Evolutionary conservation across 2,113 vertebrate genomes (phyloP), one percentile per base, ranked within the genome.

Genomic region (Equus przewalskii): DNA sequence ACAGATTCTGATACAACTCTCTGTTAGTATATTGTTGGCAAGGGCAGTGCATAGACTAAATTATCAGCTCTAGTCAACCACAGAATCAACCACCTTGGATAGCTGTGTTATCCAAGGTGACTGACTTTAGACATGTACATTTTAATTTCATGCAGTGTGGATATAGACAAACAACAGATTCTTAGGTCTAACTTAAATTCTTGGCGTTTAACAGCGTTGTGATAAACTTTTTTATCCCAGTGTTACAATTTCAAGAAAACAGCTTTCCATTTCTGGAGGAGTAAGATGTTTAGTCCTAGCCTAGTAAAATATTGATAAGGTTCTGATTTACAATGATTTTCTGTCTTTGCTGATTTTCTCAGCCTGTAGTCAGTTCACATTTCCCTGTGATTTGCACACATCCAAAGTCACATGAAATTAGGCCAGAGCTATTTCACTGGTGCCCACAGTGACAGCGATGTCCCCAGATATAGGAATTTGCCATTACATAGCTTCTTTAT

Each of bases 351-450:
- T 97, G 96, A 97, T 99, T 98, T 98, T 98, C 97, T 95, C 88
- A 92, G 96, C 93, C 94, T 98, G 80, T 97, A 98, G 98, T 99
- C 98, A 98, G 98, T 99, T 99, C 97, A 98, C 97, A 98, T 99
- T 98, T 98, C 96, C 90, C 98, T 99, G 98, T 99, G 99, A 99
- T 99, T 98, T 98, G 96, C 98, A 98, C 99, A 99, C 98, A 99
- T 99, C 99, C 98, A 97, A 98, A 99, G 99, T 99, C 99, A 99
- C 98, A 99, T 99, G 99, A 99, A 99, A 99, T 99, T 99, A 99
- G 99, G 98, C 98, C 99, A 99, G 98, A 99, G 98, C 97, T 98
- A 97, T 99, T 99, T 99, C 97, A 97, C 94, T 51, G 97, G 98
- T 98, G 98, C 98, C 98, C 94, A 96, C 96, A 97, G 98, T 99